Conservation (phyloP, 1,140 invertebrate species). For the Asobara japonica region DNA sequence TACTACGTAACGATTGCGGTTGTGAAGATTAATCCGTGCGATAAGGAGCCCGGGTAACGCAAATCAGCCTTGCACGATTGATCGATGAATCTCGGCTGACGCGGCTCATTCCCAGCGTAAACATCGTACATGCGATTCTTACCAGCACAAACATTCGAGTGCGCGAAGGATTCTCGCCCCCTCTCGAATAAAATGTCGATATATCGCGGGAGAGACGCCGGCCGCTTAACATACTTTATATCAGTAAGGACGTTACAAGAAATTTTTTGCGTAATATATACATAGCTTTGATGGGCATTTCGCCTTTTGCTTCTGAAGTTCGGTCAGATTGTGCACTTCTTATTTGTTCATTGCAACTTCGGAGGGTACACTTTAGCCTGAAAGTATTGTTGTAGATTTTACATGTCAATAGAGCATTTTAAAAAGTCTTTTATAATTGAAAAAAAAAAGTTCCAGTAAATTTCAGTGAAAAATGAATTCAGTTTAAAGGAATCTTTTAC, state of each 20-base stretch:
- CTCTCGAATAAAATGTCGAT: neutral
- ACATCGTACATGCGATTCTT: constrained; percentile 14
- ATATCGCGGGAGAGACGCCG: constrained; percentile 1
- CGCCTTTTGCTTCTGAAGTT: neutral
- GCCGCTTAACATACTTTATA: neutral
- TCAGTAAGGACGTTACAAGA: neutral
- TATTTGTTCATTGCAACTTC: neutral
- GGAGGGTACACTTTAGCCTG: neutral
- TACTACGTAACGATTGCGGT: neutral
- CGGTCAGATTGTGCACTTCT: neutral
- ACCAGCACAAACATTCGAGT: no score
- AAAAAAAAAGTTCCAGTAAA: neutral
- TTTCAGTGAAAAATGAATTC: neutral
- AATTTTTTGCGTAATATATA: constrained; percentile 3
- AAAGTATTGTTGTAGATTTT: neutral
- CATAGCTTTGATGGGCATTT: neutral
- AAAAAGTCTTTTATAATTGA: no score
- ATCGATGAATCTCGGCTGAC: constrained; percentile 32
- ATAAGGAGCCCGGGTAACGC: constrained; percentile 18
- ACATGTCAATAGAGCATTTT: neutral
- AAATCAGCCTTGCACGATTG: constrained; percentile 29
- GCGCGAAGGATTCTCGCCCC: neutral
- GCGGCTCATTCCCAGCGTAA: constrained; percentile 14
- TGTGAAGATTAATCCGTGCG: constrained; percentile 20
- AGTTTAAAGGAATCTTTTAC: no score